phyloP scores from a whole-genome alignment of 1,140 invertebrate species.

The Panonychus citri region DNA sequence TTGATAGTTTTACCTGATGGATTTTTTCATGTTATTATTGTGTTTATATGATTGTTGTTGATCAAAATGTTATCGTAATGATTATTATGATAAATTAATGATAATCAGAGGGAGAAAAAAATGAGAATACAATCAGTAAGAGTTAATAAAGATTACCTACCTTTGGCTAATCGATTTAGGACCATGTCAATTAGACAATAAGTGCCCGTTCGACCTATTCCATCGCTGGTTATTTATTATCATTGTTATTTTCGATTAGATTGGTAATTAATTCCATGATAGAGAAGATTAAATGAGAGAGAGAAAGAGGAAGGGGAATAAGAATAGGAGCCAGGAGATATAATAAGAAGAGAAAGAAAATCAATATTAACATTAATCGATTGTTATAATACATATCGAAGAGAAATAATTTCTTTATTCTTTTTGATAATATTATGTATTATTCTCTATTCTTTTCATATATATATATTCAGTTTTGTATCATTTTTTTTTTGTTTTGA shows the following conservation, averaged over 20 bases:
- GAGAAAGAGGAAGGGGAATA: not conserved
- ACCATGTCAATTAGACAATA: slow-evolving; percentile 97
- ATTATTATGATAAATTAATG: too few relatives aligned
- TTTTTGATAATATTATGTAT: too few relatives aligned
- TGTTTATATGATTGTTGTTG: too few relatives aligned
- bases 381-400: not conserved
- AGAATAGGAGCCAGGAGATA: not conserved
- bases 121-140: too few relatives aligned
- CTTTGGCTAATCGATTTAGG: slow-evolving; percentile 59
- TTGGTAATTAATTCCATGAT: not conserved
- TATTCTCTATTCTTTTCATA: not conserved
- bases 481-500: not conserved
- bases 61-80: too few relatives aligned
- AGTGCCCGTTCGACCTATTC: slow-evolving; percentile 80
- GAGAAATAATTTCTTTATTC: too few relatives aligned
- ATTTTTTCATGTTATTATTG: too few relatives aligned
- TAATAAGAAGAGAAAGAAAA: not conserved
- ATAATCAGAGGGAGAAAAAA: too few relatives aligned
- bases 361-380: not conserved
- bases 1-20: too few relatives aligned
- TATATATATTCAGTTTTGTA: not conserved
- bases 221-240: slow-evolving; percentile 39
- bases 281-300: too few relatives aligned
- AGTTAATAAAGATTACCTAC: not conserved
- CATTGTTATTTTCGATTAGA: too few relatives aligned